Conservation (phyloP, 2,797 vertebrate genomes). For the Danio albolineatus region DNA sequence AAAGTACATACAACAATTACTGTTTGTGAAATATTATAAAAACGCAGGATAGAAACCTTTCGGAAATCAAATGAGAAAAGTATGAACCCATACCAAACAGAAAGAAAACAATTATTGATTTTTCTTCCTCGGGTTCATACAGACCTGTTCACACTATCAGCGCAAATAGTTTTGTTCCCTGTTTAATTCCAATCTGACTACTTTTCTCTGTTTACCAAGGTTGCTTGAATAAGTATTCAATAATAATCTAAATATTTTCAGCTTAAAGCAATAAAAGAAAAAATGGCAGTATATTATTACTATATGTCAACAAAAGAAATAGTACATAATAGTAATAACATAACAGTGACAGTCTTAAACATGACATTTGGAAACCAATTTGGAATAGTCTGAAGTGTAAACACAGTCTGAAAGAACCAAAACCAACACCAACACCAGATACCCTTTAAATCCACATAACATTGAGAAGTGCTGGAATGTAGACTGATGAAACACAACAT, state of each 20-base stretch:
- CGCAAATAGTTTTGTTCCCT: slow-evolving; percentile 6
- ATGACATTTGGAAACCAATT: neutral
- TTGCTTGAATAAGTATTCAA: neutral
- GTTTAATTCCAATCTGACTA: neutral
- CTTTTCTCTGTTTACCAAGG: neutral
- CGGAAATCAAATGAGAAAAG: neutral
- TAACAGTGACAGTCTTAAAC: neutral
- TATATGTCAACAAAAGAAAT: neutral
- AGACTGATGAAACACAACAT: slow-evolving; percentile 30
- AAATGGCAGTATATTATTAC: neutral
- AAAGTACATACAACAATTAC: neutral
- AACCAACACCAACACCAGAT: slow-evolving; percentile 27
- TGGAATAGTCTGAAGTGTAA: slow-evolving; percentile 18
- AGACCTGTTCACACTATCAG: slow-evolving; percentile 22
- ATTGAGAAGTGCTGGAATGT: neutral
- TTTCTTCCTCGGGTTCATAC: neutral
- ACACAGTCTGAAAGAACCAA: slow-evolving; percentile 5
- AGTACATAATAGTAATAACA: neutral
- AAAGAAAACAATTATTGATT: neutral
- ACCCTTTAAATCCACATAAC: neutral
- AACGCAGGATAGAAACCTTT: neutral
- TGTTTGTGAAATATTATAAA: neutral
- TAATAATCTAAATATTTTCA: neutral
- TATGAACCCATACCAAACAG: neutral
- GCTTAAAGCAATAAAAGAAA: neutral